Conservation (phyloP, 2,797 vertebrate species). For the Manis javanica region DNA sequence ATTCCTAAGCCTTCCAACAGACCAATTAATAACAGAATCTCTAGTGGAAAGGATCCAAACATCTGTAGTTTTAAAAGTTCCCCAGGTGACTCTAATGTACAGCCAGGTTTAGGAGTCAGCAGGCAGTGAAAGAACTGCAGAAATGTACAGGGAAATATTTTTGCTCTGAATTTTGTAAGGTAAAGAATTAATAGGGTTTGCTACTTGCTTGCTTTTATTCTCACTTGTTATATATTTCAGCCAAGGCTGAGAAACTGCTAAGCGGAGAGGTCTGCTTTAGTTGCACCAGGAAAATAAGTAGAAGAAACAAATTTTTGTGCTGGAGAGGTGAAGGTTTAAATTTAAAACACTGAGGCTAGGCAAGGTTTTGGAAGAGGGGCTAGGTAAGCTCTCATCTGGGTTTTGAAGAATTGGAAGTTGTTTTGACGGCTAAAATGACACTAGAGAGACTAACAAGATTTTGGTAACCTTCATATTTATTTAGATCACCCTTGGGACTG, state of each 20-base stretch:
- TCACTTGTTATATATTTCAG: not conserved
- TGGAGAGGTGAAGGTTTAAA: not conserved
- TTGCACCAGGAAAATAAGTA: not conserved
- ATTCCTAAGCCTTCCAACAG: not conserved
- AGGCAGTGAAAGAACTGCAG: not conserved
- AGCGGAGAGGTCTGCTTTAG: not conserved
- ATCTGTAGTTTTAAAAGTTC: not conserved
- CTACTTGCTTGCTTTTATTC: conserved; percentile 12
- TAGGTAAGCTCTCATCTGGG: not conserved
- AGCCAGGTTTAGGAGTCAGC: not conserved
- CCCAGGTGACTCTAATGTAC: not conserved
- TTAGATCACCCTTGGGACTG: not conserved
- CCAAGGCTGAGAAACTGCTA: not conserved
- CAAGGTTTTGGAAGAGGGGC: not conserved
- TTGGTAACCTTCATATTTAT: not conserved
- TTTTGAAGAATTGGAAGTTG: conserved; percentile 20
- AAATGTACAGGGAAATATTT: not conserved
- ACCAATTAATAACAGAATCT: not conserved
- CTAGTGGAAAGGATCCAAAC: not conserved
- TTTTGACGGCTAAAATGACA: conserved; percentile 41
- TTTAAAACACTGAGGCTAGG: conserved; percentile 29
- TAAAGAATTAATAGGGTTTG: conserved; percentile 11
- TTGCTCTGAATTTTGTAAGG: not conserved
- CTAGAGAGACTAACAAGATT: not conserved
- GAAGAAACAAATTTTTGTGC: not conserved